phyloP scores from a whole-genome alignment of 2,113 vertebrate species.

The Nestor notabilis region DNA sequence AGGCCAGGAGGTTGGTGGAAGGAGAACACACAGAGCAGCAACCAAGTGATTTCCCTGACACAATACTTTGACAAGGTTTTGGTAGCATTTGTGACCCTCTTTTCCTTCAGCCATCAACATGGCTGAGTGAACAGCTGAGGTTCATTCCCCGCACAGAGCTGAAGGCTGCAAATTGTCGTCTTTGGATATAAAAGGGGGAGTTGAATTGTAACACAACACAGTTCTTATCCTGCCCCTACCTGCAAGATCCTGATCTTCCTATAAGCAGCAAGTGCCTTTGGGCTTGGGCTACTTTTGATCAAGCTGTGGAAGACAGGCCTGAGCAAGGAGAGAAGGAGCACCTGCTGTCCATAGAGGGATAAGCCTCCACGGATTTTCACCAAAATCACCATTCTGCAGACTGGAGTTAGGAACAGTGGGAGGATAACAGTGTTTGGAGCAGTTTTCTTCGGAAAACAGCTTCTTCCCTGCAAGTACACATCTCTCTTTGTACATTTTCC shows the following conservation, averaged over 20 bases:
- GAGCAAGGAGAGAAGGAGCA: neutral
- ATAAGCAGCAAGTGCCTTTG: neutral
- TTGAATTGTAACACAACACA: accelerated
- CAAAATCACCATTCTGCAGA: neutral
- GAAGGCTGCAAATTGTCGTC: neutral
- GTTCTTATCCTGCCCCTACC: neutral
- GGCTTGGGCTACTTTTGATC: neutral
- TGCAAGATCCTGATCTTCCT: neutral
- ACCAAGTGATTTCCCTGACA: neutral
- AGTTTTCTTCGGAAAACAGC: neutral
- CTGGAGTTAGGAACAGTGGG: neutral
- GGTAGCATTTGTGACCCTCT: neutral
- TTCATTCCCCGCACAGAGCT: neutral
- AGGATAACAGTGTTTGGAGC: neutral
- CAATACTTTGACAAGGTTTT: neutral
- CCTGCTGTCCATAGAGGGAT: neutral
- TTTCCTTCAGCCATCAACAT: neutral
- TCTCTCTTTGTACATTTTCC: neutral
- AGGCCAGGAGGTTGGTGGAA: neutral
- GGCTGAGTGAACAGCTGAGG: neutral
- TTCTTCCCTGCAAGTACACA: neutral
- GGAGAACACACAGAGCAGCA: neutral
- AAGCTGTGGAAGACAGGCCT: neutral
- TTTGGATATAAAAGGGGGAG: neutral
- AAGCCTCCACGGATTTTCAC: neutral